A percentile compares a stretch with the other conserved stretches of the same genome.
These are phyloP conservation scores for Calameuta idolon DNA, from an alignment of 2,888 invertebrate species.

Conservation along the genomic window DNA sequence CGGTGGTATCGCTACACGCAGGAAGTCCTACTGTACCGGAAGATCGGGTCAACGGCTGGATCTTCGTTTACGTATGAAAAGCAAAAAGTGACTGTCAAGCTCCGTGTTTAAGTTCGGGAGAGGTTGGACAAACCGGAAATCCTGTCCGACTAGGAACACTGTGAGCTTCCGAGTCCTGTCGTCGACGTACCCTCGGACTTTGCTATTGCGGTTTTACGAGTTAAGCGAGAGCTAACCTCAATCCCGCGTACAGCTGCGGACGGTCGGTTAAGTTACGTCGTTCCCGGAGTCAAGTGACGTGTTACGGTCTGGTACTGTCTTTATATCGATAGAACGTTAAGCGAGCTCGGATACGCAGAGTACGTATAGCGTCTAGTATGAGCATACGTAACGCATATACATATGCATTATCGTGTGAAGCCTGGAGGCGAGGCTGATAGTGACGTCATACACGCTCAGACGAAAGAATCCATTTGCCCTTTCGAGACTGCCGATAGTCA, in stretches of 20 bases:
- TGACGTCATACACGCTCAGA: not conserved
- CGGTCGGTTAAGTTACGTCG: slow-evolving; percentile 48
- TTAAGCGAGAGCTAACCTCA: slow-evolving; percentile 40
- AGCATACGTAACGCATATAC: not conserved
- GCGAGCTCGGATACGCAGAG: not conserved
- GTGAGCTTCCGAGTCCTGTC: not conserved
- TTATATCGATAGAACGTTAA: not conserved
- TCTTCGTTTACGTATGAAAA: too few relatives aligned
- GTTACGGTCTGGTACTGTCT: not conserved
- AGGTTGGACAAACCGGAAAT: slow-evolving; percentile 19
- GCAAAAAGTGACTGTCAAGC: not conserved
- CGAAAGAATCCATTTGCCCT: not conserved
- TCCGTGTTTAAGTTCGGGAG: slow-evolving; percentile 32
- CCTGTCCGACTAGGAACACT: not conserved
- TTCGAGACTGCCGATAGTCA: not conserved
- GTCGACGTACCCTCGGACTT: slow-evolving; percentile 21
- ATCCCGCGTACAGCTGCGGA: slow-evolving; percentile 36
- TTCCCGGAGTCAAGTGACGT: slow-evolving; percentile 33
- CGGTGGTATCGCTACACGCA: not conserved
- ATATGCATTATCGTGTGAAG: not conserved
- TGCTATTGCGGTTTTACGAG: slow-evolving; percentile 28
- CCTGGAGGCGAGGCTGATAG: not conserved
- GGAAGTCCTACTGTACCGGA: too few relatives aligned
- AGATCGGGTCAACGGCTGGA: too few relatives aligned
- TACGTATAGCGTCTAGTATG: not conserved